phyloP scores from a whole-genome alignment of 1,140 invertebrate genomes.

The Nasonia longicornis region DNA sequence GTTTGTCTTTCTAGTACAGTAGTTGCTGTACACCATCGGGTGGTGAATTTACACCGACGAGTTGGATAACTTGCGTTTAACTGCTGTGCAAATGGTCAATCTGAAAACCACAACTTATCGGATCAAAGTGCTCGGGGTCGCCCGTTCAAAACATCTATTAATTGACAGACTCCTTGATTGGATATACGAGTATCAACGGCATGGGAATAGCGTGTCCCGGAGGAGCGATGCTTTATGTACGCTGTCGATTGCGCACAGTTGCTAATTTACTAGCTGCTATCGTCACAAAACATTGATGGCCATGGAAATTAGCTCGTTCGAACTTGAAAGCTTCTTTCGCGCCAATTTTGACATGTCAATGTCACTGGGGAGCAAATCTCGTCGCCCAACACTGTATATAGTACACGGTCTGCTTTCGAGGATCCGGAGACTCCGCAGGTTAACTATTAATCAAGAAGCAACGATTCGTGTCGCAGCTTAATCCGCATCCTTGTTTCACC shows the following conservation, averaged over 20 bases:
- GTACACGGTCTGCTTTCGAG: not conserved
- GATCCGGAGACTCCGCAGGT: not conserved
- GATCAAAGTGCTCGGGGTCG: not conserved
- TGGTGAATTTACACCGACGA: not conserved
- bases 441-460: slow-evolving; percentile 38
- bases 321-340: not conserved
- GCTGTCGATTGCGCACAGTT: not conserved
- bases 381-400: not conserved
- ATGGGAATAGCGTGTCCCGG: slow-evolving; percentile 22
- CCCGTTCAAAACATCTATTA: slow-evolving; percentile 9
- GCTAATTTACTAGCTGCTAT: slow-evolving; percentile 18
- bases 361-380: not conserved
- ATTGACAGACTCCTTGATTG: slow-evolving; percentile 37
- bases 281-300: not conserved
- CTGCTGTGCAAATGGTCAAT: slow-evolving; percentile 1
- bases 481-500: slow-evolving; percentile 25
- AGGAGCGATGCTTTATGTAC: slow-evolving; percentile 23
- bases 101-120: slow-evolving; percentile 5
- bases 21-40: not conserved
- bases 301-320: not conserved
- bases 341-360: too few species aligned
- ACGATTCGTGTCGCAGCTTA: slow-evolving; percentile 22
- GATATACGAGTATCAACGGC: slow-evolving; percentile 13
- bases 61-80: not conserved
- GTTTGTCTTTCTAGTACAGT: not conserved